Conservation (phyloP, 2,113 vertebrate species). For the Ptyas mucosa region DNA sequence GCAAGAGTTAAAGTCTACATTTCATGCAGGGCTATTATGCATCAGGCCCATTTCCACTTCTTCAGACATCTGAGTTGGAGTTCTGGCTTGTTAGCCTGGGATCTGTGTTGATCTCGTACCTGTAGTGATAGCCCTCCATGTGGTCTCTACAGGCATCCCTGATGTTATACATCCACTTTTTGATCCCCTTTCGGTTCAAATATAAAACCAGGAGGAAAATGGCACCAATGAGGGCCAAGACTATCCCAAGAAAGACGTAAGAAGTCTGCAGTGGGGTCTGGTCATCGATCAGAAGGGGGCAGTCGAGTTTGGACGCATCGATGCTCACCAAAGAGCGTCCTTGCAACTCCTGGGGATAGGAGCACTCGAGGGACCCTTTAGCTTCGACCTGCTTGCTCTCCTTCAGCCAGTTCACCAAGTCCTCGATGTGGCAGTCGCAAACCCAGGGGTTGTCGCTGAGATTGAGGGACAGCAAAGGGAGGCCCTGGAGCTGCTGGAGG, state of each 20-base stretch:
- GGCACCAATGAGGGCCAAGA: slow-evolving; percentile 92
- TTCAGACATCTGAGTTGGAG: slow-evolving; percentile 92
- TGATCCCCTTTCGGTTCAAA: slow-evolving; percentile 97
- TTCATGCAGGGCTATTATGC: slow-evolving; percentile 80
- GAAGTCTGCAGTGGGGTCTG: slow-evolving; percentile 88
- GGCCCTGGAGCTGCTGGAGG: slow-evolving; percentile 66
- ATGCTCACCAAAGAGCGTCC: slow-evolving; percentile 71
- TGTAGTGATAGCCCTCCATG: slow-evolving; percentile 99
- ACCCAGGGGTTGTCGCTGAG: slow-evolving; percentile 82
- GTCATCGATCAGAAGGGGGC: slow-evolving; percentile 59
- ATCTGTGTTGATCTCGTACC: slow-evolving; percentile 95
- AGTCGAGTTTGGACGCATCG: slow-evolving; percentile 69
- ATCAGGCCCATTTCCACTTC: background rate
- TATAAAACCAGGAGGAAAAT: slow-evolving; percentile 97
- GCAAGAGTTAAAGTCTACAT: slow-evolving; percentile 65
- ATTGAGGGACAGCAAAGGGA: slow-evolving; percentile 63
- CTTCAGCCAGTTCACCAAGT: slow-evolving; percentile 83
- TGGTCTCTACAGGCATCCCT: slow-evolving; percentile 97
- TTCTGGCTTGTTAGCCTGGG: slow-evolving; percentile 91
- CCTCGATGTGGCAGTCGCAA: slow-evolving; percentile 82
- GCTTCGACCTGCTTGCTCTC: slow-evolving; percentile 69
- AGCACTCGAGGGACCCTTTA: slow-evolving; percentile 74
- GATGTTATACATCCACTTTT: slow-evolving; percentile 97
- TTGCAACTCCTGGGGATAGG: slow-evolving; percentile 70
- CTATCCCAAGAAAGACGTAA: slow-evolving; percentile 92